Evolutionary conservation across 1,140 invertebrate species (phyloP).

Genomic region (Drosophila paulistorum): DNA sequence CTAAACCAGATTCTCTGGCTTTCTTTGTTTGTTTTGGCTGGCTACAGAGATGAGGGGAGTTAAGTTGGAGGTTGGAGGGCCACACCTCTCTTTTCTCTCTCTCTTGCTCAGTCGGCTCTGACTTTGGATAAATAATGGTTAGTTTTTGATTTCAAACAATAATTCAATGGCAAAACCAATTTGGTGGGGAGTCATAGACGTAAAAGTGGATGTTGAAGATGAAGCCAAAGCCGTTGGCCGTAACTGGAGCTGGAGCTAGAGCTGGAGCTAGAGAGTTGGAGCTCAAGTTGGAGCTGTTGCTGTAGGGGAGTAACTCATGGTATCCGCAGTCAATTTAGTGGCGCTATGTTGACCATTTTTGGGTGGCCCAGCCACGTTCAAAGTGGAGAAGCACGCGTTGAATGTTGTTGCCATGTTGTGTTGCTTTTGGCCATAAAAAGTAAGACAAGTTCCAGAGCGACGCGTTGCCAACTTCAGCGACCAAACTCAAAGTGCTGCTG

Average conservation of each 20-base stretch:
- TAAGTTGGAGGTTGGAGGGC: neutral
- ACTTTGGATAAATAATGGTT: constrained; percentile 66
- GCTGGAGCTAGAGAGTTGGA: constrained; percentile 16
- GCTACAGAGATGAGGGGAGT: neutral
- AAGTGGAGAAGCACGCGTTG: constrained; percentile 49
- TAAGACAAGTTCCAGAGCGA: constrained; percentile 73
- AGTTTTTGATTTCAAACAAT: constrained; percentile 74
- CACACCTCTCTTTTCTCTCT: constrained; percentile 40
- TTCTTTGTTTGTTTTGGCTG: constrained; percentile 35
- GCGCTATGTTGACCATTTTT: constrained; percentile 77
- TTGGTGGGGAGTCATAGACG: constrained; percentile 8
- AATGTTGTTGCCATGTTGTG: constrained; percentile 35
- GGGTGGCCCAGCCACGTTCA: constrained; percentile 59
- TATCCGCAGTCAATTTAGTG: constrained; percentile 58
- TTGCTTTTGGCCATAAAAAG: constrained; percentile 70
- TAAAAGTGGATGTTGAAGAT: neutral
- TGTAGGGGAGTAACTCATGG: constrained; percentile 39
- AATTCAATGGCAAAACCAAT: constrained; percentile 62
- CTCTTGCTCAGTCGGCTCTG: neutral
- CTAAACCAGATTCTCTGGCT: constrained; percentile 24
- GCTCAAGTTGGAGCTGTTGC: neutral
- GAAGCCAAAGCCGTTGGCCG: constrained; percentile 11
- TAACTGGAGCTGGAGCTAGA: constrained; percentile 26
- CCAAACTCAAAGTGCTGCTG: constrained; percentile 4
- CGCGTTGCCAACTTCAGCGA: constrained; percentile 54